Evolutionary conservation across 92 coral and sea anemone genomes (phyloP), one percentile per base, ranked within the genome.

Genomic region (Epizoanthus rinbou): DNA sequence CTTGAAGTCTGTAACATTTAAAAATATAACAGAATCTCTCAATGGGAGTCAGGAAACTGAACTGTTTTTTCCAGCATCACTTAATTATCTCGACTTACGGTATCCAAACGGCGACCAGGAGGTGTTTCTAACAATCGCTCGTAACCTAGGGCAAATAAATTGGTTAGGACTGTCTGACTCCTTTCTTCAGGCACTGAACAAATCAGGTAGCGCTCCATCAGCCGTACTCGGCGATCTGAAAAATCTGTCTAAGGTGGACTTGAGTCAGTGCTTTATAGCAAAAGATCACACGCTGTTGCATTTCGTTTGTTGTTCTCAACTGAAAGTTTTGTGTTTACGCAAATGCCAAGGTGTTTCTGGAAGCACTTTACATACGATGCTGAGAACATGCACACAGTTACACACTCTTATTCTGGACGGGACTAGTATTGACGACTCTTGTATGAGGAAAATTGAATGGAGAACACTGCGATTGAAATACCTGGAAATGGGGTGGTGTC

Each of bases 121-220:
- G 8, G 84, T 88, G 23, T 93, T 87, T 57, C 71, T 64, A 57
- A 92, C 92, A 11, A 93, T 93, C 64, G 87, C 85, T n/a, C 67
- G 68, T 23, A 64, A 73, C 59, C 90, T 93, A 17, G 18, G 39
- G 53, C 62, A 86, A 25, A 72, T 90, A 22, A 85, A 75, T 74
- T 93, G 93, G 93, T 78, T 93, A 39, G 94, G 97, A 21, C 76
- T 93, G 5, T 93, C 92, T 33, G 97, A 93, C 65, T 91, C 84
- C 14, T 84, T 93, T 43, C 63, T 93, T 25, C 92, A 69, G 18
- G 66, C 89, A 8, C 59, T 88, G 18, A 73, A 39, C 31, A 73
- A 83, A 54, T 86, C 76, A 24, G 65, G 37, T 7, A 14, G 82
- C 22, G 79, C 82, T 39, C 23, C 75, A 23, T 73, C 74, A 18